phyloP scores from a whole-genome alignment of 2,888 invertebrate genomes.

The Alcis repandata region DNA sequence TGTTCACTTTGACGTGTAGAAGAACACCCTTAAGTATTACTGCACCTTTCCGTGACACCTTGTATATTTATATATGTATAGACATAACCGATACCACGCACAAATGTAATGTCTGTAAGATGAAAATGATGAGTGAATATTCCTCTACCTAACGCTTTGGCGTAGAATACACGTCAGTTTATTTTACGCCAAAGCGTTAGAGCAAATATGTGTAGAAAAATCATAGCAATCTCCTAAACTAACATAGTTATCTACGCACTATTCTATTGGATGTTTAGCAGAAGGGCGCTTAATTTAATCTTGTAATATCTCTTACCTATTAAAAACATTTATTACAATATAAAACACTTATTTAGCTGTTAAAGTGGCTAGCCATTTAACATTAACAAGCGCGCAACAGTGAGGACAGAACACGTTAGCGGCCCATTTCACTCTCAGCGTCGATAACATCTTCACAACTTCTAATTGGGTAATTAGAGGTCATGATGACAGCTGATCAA shows the following conservation, averaged over 20 bases:
- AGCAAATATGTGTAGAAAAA: too few relatives aligned
- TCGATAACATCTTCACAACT: conserved; percentile 24
- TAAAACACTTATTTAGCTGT: background rate
- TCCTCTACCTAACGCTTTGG: background rate
- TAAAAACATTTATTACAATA: background rate
- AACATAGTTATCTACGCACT: too few relatives aligned
- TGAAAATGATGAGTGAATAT: too few relatives aligned
- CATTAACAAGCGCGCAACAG: conserved; percentile 3
- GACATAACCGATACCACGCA: background rate
- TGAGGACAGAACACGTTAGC: conserved; percentile 12
- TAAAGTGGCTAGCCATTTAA: background rate
- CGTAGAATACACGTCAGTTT: too few relatives aligned
- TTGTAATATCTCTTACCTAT: background rate
- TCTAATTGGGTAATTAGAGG: conserved; percentile 22
- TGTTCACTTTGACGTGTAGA: too few relatives aligned
- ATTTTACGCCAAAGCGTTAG: too few relatives aligned
- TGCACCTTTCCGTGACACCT: too few relatives aligned
- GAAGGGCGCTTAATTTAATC: background rate
- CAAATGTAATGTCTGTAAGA: too few relatives aligned
- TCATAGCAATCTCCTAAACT: too few relatives aligned
- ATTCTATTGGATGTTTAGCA: background rate
- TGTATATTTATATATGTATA: too few relatives aligned
- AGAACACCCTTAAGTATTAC: too few relatives aligned
- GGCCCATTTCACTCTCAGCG: conserved; percentile 5
- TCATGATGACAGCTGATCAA: background rate